These are phyloP conservation scores for Tragelaphus scriptus DNA, from an alignment of 2,113 vertebrate species.

Conservation along the genomic window DNA sequence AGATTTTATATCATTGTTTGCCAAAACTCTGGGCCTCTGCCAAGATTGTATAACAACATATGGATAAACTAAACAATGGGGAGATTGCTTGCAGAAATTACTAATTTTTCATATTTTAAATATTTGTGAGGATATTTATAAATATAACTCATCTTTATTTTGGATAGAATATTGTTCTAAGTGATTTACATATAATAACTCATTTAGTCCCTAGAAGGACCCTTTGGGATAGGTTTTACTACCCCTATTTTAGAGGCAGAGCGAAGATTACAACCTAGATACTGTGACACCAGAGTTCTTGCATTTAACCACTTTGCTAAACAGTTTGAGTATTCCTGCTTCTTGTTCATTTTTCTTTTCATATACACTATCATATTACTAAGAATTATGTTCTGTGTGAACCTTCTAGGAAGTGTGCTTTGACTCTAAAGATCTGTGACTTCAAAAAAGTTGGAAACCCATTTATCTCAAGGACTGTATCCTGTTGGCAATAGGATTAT, in stretches of 20 bases:
- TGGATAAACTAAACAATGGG: background rate
- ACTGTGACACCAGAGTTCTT: background rate
- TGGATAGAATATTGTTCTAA: background rate
- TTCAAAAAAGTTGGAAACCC: background rate
- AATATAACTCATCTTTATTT: conserved; percentile 29
- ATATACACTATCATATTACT: background rate
- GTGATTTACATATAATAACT: background rate
- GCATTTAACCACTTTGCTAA: background rate
- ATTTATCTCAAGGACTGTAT: background rate
- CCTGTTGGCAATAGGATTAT: background rate
- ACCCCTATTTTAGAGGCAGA: background rate
- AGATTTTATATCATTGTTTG: background rate
- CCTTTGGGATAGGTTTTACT: background rate
- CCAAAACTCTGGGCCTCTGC: background rate
- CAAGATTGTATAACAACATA: background rate
- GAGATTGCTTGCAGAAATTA: background rate
- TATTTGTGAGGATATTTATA: conserved; percentile 19
- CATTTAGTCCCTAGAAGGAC: background rate
- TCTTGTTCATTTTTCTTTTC: background rate
- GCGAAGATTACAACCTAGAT: background rate
- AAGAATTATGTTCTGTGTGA: background rate
- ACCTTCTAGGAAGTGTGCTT: background rate
- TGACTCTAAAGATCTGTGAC: background rate
- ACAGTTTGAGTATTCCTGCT: background rate
- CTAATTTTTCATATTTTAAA: conserved; percentile 15